Evolutionary conservation across 2,797 vertebrate genomes (phyloP).

Genomic region (Brachyrhaphis roseni): DNA sequence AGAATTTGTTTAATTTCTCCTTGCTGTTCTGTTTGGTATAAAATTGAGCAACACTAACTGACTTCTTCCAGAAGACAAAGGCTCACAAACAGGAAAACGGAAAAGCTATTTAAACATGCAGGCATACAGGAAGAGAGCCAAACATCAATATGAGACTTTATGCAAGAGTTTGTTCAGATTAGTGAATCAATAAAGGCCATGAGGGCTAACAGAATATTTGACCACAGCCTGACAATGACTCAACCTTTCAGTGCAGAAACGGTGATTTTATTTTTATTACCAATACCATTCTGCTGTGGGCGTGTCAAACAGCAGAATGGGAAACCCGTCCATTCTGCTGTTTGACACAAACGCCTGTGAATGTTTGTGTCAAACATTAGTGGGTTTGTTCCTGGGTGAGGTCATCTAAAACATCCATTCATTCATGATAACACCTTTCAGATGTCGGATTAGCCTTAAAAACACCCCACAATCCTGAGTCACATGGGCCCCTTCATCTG

Average conservation of each 20-base stretch:
- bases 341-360: not conserved
- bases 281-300: constrained; percentile 1
- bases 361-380: constrained; percentile 24
- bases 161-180: constrained; percentile 13
- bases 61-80: constrained; percentile 3
- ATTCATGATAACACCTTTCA: constrained; percentile 15
- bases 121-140: constrained; percentile 39
- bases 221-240: constrained; percentile 46
- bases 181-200: constrained; percentile 20
- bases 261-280: not conserved
- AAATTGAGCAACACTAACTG: constrained; percentile 3
- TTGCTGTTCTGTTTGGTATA: not conserved
- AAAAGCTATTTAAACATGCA: constrained; percentile 8
- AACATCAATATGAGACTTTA: constrained; percentile 27
- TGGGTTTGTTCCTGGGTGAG: constrained; percentile 17
- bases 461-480: constrained; percentile 26
- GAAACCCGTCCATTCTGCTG: not conserved
- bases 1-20: not conserved
- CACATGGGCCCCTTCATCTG: constrained; percentile 16
- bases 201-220: constrained; percentile 1
- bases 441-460: constrained; percentile 19
- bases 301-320: not conserved
- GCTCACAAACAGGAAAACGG: constrained; percentile 14
- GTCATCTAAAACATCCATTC: constrained; percentile 14
- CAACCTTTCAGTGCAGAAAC: constrained; percentile 20